Conservation (phyloP, 2,888 invertebrate species). For the Nasonia oneida region DNA sequence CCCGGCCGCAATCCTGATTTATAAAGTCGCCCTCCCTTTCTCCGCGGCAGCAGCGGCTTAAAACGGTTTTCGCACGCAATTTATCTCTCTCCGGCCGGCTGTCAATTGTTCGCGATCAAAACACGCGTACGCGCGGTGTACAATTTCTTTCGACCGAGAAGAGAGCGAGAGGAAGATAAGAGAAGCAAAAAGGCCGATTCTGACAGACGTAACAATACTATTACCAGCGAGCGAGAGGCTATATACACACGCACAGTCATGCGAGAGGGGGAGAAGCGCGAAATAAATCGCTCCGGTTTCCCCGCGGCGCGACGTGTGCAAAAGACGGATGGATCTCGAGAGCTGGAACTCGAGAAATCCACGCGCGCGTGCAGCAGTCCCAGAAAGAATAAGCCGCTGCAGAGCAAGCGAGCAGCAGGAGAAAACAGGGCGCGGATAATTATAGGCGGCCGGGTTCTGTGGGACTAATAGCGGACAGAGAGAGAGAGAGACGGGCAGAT, state of each 20-base stretch:
- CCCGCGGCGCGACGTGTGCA: conserved; percentile 61
- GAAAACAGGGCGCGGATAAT: conserved; percentile 56
- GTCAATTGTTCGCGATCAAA: conserved; percentile 60
- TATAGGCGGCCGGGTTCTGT: conserved; percentile 50
- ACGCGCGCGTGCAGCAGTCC: background rate
- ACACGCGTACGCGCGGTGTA: conserved; percentile 37
- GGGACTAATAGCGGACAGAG: conserved; percentile 9
- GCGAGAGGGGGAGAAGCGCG: conserved; percentile 17
- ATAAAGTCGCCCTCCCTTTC: conserved; percentile 43
- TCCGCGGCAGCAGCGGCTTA: conserved; percentile 4
- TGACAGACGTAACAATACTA: conserved; percentile 65
- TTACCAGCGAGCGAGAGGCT: conserved; percentile 34
- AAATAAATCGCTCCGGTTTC: conserved; percentile 63
- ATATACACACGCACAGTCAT: background rate
- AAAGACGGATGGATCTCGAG: conserved; percentile 63
- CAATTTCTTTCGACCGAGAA: conserved; percentile 5
- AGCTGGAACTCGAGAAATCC: conserved; percentile 62
- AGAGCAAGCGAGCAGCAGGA: background rate
- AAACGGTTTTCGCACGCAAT: conserved; percentile 54
- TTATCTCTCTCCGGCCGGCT: conserved; percentile 34
- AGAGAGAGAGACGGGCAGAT: conserved; percentile 14
- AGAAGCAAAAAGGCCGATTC: conserved; percentile 40
- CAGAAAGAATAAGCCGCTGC: background rate
- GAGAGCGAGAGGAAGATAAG: background rate
- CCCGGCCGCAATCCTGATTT: conserved; percentile 40